Evolutionary conservation across 2,113 vertebrate species (phyloP).

Genomic region (Oreochromis niloticus): DNA sequence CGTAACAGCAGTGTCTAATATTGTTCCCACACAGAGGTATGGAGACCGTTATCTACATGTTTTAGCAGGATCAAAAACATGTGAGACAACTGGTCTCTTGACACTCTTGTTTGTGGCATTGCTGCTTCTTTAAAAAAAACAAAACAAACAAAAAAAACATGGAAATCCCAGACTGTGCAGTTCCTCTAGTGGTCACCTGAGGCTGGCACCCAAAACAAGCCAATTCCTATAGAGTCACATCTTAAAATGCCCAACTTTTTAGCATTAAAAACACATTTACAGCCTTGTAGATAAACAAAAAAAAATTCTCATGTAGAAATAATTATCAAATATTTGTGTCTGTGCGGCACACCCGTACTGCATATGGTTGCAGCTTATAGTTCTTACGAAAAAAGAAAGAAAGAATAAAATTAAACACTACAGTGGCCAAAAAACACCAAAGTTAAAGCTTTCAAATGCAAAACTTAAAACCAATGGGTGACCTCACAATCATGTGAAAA

Average conservation of each 20-base stretch:
- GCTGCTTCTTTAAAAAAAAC: background rate
- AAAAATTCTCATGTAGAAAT: accelerated
- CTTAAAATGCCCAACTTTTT: background rate
- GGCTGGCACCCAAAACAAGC: background rate
- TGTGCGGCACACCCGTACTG: background rate
- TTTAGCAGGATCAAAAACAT: background rate
- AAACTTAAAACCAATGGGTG: background rate
- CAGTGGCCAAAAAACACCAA: background rate
- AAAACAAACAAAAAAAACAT: background rate
- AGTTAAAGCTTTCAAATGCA: background rate
- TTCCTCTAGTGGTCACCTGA: background rate
- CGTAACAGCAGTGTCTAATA: accelerated
- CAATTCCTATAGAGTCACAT: background rate
- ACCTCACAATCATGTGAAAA: background rate
- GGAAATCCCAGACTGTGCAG: background rate
- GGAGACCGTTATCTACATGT: background rate
- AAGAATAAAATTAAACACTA: background rate
- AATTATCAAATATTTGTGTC: background rate
- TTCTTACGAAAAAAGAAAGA: background rate
- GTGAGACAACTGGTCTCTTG: background rate
- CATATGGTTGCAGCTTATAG: background rate
- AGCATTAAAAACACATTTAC: background rate
- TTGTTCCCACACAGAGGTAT: background rate
- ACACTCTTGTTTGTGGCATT: background rate
- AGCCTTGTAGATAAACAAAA: background rate